A percentile compares a stretch with the other conserved stretches of the same genome.
Evolutionary conservation across 92 coral and sea anemone genomes (phyloP).

Genomic region (Zoanthus solanderi): DNA sequence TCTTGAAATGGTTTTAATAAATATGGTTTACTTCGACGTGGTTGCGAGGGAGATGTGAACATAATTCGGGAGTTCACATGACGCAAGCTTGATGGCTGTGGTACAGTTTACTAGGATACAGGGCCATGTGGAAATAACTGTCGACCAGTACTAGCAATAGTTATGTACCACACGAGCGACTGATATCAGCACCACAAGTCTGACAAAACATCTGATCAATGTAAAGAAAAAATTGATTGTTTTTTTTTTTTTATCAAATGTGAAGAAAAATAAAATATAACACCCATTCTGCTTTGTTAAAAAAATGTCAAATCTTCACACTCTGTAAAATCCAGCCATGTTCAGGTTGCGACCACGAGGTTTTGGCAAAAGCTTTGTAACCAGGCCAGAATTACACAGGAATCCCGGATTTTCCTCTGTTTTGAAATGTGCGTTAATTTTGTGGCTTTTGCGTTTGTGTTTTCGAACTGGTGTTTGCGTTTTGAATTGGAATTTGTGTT

Average conservation of each 20-base stretch:
- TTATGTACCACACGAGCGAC: not conserved
- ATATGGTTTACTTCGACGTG: too few relatives aligned
- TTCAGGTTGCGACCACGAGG: not conserved
- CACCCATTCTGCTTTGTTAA: not conserved
- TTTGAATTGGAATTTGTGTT: not conserved
- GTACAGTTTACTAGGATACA: too few relatives aligned
- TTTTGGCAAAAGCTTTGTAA: not conserved
- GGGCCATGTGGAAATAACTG: too few relatives aligned
- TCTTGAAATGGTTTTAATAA: too few relatives aligned
- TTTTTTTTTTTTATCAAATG: not conserved
- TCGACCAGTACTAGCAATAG: too few relatives aligned
- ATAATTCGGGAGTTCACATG: too few relatives aligned
- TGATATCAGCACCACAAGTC: not conserved
- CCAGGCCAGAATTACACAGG: not conserved
- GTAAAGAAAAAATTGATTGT: not conserved
- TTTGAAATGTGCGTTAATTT: not conserved
- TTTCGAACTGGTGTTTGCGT: not conserved
- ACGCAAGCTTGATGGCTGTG: too few relatives aligned
- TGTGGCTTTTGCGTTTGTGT: not conserved
- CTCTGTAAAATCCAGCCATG: conserved; percentile 1
- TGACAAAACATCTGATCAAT: not conserved
- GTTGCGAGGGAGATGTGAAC: too few relatives aligned
- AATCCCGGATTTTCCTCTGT: not conserved
- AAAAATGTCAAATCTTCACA: not conserved
- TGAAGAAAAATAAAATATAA: not conserved